Evolutionary conservation across 2,797 vertebrate species (phyloP).

Genomic region (Podarcis lilfordi): DNA sequence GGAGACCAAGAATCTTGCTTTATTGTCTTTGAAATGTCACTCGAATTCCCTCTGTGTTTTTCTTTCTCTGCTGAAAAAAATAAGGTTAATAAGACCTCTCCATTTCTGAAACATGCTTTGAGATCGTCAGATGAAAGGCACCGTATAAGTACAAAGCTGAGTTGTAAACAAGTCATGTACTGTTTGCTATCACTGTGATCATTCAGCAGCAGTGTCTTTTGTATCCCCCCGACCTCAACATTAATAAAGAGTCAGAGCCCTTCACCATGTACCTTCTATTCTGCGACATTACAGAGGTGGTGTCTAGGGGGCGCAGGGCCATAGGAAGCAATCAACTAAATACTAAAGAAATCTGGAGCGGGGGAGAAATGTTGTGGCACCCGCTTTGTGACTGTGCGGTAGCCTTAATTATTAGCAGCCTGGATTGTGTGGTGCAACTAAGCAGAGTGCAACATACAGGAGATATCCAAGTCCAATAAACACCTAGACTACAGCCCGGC

Average conservation of each 20-base stretch:
- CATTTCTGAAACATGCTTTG: conserved; percentile 16
- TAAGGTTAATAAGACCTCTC: not conserved
- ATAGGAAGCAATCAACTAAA: not conserved
- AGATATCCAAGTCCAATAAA: not conserved
- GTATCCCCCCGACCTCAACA: not conserved
- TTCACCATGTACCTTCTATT: not conserved
- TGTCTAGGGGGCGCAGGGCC: not conserved
- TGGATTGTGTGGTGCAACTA: not conserved
- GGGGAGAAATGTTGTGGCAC: not conserved
- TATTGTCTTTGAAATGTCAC: not conserved
- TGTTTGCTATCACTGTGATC: not conserved
- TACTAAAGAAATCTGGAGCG: not conserved
- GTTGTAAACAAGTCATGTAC: conserved; percentile 4
- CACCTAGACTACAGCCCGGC: not conserved
- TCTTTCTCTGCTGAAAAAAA: not conserved
- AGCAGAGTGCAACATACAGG: conserved; percentile 2
- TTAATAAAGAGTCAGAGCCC: not conserved
- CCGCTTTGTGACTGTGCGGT: not conserved
- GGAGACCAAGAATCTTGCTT: not conserved
- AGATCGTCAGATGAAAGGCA: not conserved
- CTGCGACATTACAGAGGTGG: not conserved
- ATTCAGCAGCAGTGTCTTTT: conserved; percentile 3
- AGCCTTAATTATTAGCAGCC: conserved; percentile 1
- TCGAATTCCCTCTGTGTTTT: not conserved
- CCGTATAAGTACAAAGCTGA: not conserved